Evolutionary conservation across 2,113 vertebrate species (phyloP).

Genomic region (Centropus bengalensis): DNA sequence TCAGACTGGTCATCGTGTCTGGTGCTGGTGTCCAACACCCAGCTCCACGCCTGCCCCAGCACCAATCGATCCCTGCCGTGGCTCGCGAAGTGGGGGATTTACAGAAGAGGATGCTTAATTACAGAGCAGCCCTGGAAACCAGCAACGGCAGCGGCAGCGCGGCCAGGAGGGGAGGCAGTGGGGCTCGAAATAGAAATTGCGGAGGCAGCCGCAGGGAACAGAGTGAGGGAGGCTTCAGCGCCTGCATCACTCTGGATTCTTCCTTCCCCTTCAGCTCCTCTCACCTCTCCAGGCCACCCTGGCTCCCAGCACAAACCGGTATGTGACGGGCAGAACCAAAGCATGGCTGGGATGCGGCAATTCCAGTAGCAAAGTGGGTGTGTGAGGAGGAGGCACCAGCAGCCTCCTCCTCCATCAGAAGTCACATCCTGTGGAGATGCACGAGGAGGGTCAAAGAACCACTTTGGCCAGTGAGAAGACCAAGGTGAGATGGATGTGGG

Average conservation of each 20-base stretch:
- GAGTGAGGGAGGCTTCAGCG: constrained; percentile 33
- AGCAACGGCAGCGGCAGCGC: constrained; percentile 51
- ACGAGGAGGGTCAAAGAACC: not conserved
- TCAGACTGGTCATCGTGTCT: accelerated
- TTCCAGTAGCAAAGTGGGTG: not conserved
- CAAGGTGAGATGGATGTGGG: accelerated
- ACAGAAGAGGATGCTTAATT: constrained; percentile 62
- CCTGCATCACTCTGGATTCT: not conserved
- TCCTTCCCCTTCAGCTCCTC: not conserved
- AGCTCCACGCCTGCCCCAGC: not conserved
- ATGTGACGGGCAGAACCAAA: not conserved
- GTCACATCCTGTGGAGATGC: not conserved
- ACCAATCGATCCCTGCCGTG: not conserved
- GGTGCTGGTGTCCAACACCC: not conserved
- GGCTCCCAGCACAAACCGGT: not conserved
- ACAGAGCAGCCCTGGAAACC: constrained; percentile 65
- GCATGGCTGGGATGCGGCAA: not conserved
- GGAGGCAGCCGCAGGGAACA: constrained; percentile 56
- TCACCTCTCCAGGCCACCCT: not conserved
- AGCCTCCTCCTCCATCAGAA: not conserved
- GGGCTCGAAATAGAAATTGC: constrained; percentile 74
- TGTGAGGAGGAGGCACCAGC: not conserved
- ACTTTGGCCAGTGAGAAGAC: not conserved
- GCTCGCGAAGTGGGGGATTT: not conserved
- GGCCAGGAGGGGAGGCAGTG: constrained; percentile 67